Percentiles rank a stretch among this genome's conserved stretches.
These are phyloP conservation scores for Stercorarius parasiticus DNA, from an alignment of 2,113 vertebrate species.

Conservation along the genomic window DNA sequence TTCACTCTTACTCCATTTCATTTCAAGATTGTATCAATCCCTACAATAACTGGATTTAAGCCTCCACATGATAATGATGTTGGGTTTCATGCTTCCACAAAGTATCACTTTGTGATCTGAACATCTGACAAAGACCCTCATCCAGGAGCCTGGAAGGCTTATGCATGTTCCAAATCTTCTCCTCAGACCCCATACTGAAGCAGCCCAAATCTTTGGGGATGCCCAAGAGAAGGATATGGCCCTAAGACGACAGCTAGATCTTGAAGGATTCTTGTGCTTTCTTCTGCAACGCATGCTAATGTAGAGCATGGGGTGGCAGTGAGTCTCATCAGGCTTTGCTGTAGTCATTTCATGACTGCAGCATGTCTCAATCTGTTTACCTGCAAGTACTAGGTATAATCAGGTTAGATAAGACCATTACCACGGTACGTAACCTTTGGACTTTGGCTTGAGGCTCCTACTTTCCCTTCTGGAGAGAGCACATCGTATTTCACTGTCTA, in stretches of 20 bases:
- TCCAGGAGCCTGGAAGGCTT: not conserved
- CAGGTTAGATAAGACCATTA: constrained; percentile 61
- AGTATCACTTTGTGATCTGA: not conserved
- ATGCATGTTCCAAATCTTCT: not conserved
- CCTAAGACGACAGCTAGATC: not conserved
- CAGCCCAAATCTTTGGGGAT: not conserved
- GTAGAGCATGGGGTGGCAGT: not conserved
- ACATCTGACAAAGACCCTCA: not conserved
- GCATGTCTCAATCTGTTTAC: constrained; percentile 28
- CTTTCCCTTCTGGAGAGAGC: constrained; percentile 35
- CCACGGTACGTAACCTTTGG: constrained; percentile 38
- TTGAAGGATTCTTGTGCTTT: not conserved
- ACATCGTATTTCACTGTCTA: constrained; percentile 9
- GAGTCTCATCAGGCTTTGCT: not conserved
- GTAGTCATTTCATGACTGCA: not conserved
- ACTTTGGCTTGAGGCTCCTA: constrained; percentile 58
- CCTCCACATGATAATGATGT: not conserved
- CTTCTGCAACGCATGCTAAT: not conserved
- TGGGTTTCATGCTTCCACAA: not conserved
- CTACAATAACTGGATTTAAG: not conserved
- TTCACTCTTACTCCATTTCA: not conserved
- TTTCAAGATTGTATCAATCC: not conserved
- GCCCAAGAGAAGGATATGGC: not conserved
- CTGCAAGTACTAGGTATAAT: constrained; percentile 44
- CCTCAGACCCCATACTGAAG: not conserved